Base-by-base conservation (phyloP, 2,888 invertebrate species). In the Cenopis cana region DNA sequence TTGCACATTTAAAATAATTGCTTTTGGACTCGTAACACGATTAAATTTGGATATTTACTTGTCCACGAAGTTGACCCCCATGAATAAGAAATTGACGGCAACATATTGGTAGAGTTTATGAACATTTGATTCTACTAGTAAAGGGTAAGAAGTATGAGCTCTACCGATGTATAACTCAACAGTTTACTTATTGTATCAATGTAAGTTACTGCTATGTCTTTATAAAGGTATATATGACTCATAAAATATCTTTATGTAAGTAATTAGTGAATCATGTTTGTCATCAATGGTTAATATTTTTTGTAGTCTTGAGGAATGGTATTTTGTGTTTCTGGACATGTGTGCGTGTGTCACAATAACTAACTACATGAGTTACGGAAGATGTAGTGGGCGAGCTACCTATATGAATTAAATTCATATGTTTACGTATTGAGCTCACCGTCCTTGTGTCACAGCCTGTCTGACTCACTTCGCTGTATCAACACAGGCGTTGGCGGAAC, bases 401-500 rank as follows among this genome's bases (percentile, higher is more conserved):
- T 49, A 66, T 80, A 82, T 80, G 77, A 83, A 87, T 87, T 85
- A 81, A 85, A 85, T 87, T 84, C 81, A 85, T 81, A 85, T 89
- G 83, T 84, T 86, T 86, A 79, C 80, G 77, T 81, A 81, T 81
- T 85, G 88, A 86, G 83, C 86, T 89, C 88, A 87, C 83, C 83
- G 90, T 90, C 92, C 92, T 93, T 93, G 93, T 83, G 85, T 86
- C 82, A 77, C 82, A 81, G 79, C 81, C 77, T 82, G 81, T 82
- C 87, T 93, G 93, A 93, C 89, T 92, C 93, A 92, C 84, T 86
- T 90, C 92, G 92, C 84, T 87, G 79, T 85, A 86, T 88, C 89
- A 90, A 92, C 86, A 82, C 74, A 77, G 74, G 85, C 83, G 91
- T 89, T 83, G 90, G 92, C 85, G 90, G 89, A 84, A 85, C 86